Conservation (phyloP, 1,140 invertebrate genomes). For the Drosophila tropicalis region DNA sequence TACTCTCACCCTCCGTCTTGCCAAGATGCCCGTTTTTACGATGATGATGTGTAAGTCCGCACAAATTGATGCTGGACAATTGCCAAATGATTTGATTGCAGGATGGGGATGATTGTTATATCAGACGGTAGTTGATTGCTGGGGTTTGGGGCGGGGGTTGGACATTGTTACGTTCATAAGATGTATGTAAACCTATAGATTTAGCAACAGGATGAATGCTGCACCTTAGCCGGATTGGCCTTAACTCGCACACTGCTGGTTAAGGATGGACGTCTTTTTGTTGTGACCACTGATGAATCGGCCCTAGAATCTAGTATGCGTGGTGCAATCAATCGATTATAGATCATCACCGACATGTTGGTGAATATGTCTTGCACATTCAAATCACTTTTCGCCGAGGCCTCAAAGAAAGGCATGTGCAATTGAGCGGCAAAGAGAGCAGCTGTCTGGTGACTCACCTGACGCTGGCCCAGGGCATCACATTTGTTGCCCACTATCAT, state of each 20-base stretch:
- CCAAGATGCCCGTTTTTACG: slow-evolving; percentile 47
- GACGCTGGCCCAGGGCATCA: slow-evolving; percentile 20
- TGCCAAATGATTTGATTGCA: slow-evolving; percentile 40
- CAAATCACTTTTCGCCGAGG: slow-evolving; percentile 38
- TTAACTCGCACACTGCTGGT: neutral
- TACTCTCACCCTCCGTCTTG: neutral
- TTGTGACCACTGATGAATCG: neutral
- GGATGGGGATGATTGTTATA: slow-evolving; percentile 12
- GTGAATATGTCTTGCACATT: slow-evolving; percentile 43
- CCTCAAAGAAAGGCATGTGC: slow-evolving; percentile 30
- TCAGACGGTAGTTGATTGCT: neutral
- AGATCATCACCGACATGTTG: slow-evolving; percentile 22
- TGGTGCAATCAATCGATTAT: slow-evolving; percentile 3
- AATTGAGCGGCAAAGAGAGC: slow-evolving; percentile 10
- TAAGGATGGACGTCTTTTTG: neutral
- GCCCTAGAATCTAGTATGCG: neutral
- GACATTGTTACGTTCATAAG: too few relatives aligned
- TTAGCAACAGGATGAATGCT: neutral
- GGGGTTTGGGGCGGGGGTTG: neutral
- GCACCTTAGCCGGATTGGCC: neutral
- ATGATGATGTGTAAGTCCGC: slow-evolving; percentile 48
- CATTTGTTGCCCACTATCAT: slow-evolving; percentile 58
- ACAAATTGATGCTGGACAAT: slow-evolving; percentile 58
- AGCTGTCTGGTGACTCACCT: slow-evolving; percentile 28
- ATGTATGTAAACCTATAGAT: neutral